A percentile compares a stretch with the other conserved stretches of the same genome.
Conservation (phyloP, 2,797 vertebrate species). For the Trachurus trachurus region DNA sequence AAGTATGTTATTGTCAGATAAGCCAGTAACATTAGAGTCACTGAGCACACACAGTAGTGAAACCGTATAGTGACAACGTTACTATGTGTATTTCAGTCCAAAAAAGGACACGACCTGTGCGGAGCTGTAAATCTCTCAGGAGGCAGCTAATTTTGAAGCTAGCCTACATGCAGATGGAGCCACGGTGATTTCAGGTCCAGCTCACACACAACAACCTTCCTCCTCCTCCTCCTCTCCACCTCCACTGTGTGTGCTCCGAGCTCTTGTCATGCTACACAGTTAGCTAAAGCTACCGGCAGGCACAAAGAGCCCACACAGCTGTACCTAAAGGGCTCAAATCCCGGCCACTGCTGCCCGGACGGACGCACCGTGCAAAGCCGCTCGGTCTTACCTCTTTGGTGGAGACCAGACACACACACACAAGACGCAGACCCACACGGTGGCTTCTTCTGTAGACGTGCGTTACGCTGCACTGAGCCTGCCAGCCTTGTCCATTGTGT, state of each 20-base stretch:
- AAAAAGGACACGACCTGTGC: constrained; percentile 21
- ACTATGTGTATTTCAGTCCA: constrained; percentile 3
- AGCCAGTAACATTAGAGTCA: not conserved
- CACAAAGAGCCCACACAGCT: constrained; percentile 72
- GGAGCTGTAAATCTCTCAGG: not conserved
- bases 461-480: not conserved
- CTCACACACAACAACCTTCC: constrained; percentile 1
- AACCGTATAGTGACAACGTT: too few species aligned
- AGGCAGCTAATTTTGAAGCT: constrained; percentile 26
- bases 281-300: constrained; percentile 69
- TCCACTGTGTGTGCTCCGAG: constrained; percentile 22
- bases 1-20: not conserved
- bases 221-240: constrained; percentile 11
- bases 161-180: constrained; percentile 25
- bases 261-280: constrained; percentile 51
- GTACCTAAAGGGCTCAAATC: constrained; percentile 23
- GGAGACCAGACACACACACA: not conserved
- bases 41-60: not conserved
- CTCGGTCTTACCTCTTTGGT: constrained; percentile 59
- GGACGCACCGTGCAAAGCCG: constrained; percentile 15
- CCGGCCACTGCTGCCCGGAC: constrained; percentile 2
- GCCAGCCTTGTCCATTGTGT: constrained; percentile 24
- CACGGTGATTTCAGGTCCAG: constrained; percentile 23
- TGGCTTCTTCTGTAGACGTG: not conserved
- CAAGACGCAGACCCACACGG: too few species aligned